Base-by-base conservation (phyloP, 2,113 vertebrate species). In the Melanerpes formicivorus region DNA sequence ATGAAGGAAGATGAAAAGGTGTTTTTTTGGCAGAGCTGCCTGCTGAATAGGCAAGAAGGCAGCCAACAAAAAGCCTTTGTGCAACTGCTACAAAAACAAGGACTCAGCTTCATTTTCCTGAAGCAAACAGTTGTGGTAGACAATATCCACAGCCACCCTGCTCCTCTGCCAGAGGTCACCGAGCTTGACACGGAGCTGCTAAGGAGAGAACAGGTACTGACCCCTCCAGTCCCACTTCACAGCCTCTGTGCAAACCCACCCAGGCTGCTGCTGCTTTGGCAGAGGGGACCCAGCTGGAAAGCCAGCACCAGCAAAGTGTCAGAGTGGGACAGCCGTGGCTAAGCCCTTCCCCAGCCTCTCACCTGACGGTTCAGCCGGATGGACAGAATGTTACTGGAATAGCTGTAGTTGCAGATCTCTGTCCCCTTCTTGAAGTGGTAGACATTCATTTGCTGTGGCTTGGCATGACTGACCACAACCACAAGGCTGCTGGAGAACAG, bases 381-480 rank as follows among this genome's bases (percentile, higher is more conserved):
- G 78, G 98, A 97, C 73, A 99, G 94, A 90, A 99, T 99, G 84
- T 97, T 97, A 97, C 97, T 98, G 93, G 98, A 98, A 96, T 99
- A 99, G 97, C 98, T 99, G 93, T 99, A 99, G 96, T 99, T 99
- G 93, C 99, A 99, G 97, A 99, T 99, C 97, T 99, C 99, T 0
- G 98, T 99, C 82, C 99, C 99, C 96, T 99, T 99, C 97, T 99
- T 99, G 96, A 99, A 99, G 97, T 99, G 99, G 84, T 99, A 99
- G 84, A 99, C 99, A 55, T 99, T 99, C 98, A 99, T 99, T 59
- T 98, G 98, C n/a, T 98, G 98, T 0, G 99, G 98, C 89, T 96
- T 98, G 9, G 96, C 63, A 88, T 95, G 97, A 77, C 99, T 99
- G 89, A 99, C 99, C 95, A 99, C 98, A 29, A 99, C 99, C 63